Percentiles rank a stretch among this genome's conserved stretches.
These are phyloP conservation scores for Hydrocynus forskahlii DNA, from an alignment of 2,797 vertebrate genomes.

Conservation along the genomic window DNA sequence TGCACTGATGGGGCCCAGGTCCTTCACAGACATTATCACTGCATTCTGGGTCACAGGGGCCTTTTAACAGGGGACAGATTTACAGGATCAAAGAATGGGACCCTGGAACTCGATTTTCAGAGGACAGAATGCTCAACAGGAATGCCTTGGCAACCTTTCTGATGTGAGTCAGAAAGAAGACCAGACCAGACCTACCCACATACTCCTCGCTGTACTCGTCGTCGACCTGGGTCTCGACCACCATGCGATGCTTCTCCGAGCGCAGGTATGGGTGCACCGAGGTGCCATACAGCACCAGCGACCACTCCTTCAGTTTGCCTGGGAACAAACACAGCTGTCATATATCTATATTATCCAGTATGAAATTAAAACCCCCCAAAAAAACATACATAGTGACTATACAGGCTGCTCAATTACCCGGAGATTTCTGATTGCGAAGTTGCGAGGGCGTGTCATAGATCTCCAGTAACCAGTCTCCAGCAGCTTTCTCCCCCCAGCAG, in stretches of 20 bases:
- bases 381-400: too few relatives aligned
- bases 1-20: constrained; percentile 96
- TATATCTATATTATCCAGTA: too few relatives aligned
- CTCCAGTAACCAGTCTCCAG: constrained; percentile 97
- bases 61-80: constrained; percentile 69
- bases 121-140: constrained; percentile 9
- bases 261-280: constrained; percentile 90
- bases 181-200: constrained; percentile 66
- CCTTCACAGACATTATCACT: constrained; percentile 94
- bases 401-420: constrained; percentile 75
- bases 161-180: neutral
- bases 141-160: constrained; percentile 11
- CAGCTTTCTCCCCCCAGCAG: constrained; percentile 97
- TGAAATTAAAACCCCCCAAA: too few relatives aligned
- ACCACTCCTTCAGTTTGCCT: constrained; percentile 99
- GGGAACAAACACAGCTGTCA: constrained; percentile 16
- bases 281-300: constrained; percentile 94
- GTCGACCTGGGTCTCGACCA: constrained; percentile 70
- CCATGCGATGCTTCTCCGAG: constrained; percentile 86
- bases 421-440: constrained; percentile 96
- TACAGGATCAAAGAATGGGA: constrained; percentile 25
- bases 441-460: constrained; percentile 97
- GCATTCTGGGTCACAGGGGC: constrained; percentile 93
- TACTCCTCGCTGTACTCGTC: constrained; percentile 80
- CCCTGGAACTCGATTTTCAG: constrained; percentile 4